phyloP scores from a whole-genome alignment of 2,888 invertebrate species.

The Omphaloscelis lunosa region DNA sequence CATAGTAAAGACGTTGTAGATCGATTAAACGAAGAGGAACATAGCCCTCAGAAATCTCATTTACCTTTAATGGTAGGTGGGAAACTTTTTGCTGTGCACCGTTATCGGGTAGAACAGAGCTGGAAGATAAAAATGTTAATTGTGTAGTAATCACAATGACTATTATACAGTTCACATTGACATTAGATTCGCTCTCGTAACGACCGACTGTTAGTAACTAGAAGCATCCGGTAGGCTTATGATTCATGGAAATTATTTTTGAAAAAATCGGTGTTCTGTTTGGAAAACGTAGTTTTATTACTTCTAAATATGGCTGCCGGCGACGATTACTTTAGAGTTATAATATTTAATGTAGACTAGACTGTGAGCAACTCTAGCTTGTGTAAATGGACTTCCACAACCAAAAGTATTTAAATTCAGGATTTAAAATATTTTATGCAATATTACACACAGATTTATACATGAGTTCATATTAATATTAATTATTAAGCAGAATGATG shows the following conservation, averaged over 20 bases:
- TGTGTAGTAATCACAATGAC: slow-evolving; percentile 64
- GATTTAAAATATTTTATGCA: neutral
- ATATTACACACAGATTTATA: slow-evolving; percentile 5
- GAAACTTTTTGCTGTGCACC: slow-evolving; percentile 59
- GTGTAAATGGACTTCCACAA: neutral
- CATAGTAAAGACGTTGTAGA: neutral
- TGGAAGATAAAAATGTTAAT: slow-evolving; percentile 68
- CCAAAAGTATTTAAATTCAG: neutral
- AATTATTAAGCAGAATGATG: slow-evolving; percentile 37
- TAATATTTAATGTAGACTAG: neutral
- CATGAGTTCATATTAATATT: slow-evolving; percentile 20
- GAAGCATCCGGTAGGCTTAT: slow-evolving; percentile 76
- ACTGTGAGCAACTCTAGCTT: too few relatives aligned
- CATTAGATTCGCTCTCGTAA: slow-evolving; percentile 74
- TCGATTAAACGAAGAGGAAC: neutral
- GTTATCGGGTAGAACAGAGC: slow-evolving; percentile 53
- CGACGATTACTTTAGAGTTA: neutral
- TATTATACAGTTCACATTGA: slow-evolving; percentile 76
- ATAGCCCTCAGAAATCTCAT: neutral
- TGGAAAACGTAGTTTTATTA: neutral
- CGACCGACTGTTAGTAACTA: slow-evolving; percentile 76
- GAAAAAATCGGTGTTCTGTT: slow-evolving; percentile 71
- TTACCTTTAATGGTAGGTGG: slow-evolving; percentile 38
- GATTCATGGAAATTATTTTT: slow-evolving; percentile 68
- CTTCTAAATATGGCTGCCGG: neutral